Percentiles rank a stretch among this genome's conserved stretches.
phyloP scores from a whole-genome alignment of 2,888 invertebrate species.

The Cataglyphis rosenhaueri region DNA sequence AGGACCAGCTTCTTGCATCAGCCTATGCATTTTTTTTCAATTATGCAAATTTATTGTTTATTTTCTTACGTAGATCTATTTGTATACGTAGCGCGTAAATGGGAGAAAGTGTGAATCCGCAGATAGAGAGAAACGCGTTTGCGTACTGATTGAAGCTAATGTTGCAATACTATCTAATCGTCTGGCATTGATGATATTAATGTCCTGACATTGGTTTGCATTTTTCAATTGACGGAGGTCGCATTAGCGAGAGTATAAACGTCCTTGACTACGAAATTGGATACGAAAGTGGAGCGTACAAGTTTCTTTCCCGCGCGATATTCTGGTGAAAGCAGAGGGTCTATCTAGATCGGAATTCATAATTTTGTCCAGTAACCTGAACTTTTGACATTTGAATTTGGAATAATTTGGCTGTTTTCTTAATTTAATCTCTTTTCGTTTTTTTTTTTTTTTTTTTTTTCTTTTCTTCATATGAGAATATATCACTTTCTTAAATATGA shows the following conservation, averaged over 20 bases:
- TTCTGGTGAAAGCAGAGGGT: neutral
- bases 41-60: neutral
- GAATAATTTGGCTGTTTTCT: neutral
- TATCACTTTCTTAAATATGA: neutral
- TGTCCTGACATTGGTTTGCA: conserved; percentile 18
- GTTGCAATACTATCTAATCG: conserved; percentile 62
- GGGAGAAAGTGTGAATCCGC: conserved; percentile 77
- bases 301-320: neutral
- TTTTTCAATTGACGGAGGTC: neutral
- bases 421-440: neutral
- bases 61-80: neutral
- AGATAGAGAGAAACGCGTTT: conserved; percentile 79
- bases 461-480: neutral
- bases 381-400: conserved; percentile 4
- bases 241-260: neutral
- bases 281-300: neutral
- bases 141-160: conserved; percentile 54
- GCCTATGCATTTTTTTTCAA: neutral
- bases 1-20: neutral
- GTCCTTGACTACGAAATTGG: conserved; percentile 9
- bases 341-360: neutral
- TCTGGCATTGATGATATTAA: conserved; percentile 22
- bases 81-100: neutral
- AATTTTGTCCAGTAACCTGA: neutral
- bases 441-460: neutral